Evolutionary conservation across 2,888 invertebrate species (phyloP), one percentile per base, ranked within the genome.

Genomic region (Melieria crassipennis): DNA sequence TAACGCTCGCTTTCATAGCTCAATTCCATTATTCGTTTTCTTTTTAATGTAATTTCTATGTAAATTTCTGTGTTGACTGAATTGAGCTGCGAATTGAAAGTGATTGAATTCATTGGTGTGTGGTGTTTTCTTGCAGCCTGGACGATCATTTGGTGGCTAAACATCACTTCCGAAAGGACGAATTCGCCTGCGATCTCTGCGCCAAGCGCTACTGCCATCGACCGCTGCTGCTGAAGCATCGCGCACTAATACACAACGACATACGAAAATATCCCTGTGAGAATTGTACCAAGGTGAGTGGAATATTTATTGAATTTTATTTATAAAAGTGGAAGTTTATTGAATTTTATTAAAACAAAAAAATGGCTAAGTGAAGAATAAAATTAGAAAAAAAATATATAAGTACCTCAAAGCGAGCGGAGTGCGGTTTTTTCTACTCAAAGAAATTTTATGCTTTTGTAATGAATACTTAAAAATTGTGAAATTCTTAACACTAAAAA

Each of bases 221-320:
- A 62, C 92, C 94, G 0, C 89, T 94, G 75, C 88, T 96, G 68
- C 91, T 94, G 74, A 91, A 94, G 65, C 97, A 97, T 87, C 92
- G 94, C 70, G 93, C 94, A 3, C 88, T 93, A 63, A 91, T 91
- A 56, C 95, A 95, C 87, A 93, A 94, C 45, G 93, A 94, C 84
- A 91, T 92, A 73, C 91, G 94, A 79, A 94, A 94, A 84, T 97
- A 96, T 87, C 93, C 94, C 76, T 98, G 98, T 88, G 97, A 98
- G 86, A 96, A 97, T 85, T 96, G 95, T 84, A 90, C 93, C 77
- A 94, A 94, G 91, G 93, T 94, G 88, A 88, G 89, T 83, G 68
- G 73, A n/a, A 65, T 3, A 2, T 30, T 30, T 30, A 30, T 30
- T 30, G 30, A 30, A 30, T 30, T 30, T 30, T 30, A 30, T 50